Conservation (phyloP, 1,140 invertebrate species). For the Pomacea maculata region DNA sequence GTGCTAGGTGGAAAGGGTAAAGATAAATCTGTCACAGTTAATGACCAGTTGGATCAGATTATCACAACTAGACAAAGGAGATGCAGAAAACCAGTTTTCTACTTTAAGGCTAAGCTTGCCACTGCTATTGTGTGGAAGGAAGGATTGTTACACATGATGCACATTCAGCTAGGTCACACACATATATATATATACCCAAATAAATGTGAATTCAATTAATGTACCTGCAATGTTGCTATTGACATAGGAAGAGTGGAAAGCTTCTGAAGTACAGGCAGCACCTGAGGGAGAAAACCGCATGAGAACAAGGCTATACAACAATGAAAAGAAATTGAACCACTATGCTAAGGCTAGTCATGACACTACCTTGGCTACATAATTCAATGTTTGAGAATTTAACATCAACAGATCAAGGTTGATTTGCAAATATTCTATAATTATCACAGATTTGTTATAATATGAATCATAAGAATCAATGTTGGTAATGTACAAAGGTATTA, state of each 20-base stretch:
- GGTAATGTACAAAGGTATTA: too few species aligned
- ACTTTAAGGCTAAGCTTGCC: too few species aligned
- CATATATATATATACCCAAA: neutral
- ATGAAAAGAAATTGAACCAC: neutral
- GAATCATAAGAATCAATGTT: too few species aligned
- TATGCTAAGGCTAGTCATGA: neutral
- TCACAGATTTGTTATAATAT: neutral
- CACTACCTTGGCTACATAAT: neutral
- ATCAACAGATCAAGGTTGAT: neutral
- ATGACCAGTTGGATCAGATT: too few species aligned
- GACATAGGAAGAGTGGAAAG: constrained; percentile 32
- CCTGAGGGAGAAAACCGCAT: constrained; percentile 27
- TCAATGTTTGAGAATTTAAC: neutral
- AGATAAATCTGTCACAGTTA: too few species aligned
- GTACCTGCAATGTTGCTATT: constrained; percentile 34
- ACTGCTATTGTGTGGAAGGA: too few species aligned
- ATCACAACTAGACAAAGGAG: too few species aligned
- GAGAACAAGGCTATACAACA: neutral
- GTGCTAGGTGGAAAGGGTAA: too few species aligned
- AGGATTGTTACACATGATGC: too few species aligned
- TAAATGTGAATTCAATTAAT: neutral
- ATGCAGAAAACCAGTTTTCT: too few species aligned
- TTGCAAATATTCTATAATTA: neutral
- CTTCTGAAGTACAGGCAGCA: constrained; percentile 32
- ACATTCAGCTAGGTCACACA: neutral